These are phyloP conservation scores for Melanophora roralis DNA, from an alignment of 2,888 invertebrate genomes.

Conservation along the genomic window DNA sequence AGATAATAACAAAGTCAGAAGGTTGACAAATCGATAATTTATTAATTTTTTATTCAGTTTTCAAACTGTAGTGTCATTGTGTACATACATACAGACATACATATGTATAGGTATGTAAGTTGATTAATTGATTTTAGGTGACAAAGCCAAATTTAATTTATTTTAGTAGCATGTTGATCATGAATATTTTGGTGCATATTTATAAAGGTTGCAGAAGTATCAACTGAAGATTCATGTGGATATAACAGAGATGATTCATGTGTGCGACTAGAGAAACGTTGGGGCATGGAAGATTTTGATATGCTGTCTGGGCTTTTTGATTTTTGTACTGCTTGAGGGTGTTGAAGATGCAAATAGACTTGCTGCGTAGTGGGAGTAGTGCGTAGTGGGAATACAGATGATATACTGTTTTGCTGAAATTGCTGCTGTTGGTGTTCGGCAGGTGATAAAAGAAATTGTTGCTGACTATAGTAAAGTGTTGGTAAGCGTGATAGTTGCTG, in stretches of 20 bases:
- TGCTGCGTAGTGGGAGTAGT: slow-evolving; percentile 9
- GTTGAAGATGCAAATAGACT: slow-evolving; percentile 41
- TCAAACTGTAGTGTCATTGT: not conserved
- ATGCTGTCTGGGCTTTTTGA: not conserved
- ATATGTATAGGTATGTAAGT: not conserved
- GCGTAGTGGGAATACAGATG: not conserved
- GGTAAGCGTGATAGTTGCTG: slow-evolving; percentile 24
- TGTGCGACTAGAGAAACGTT: not conserved
- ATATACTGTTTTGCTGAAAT: slow-evolving; percentile 8
- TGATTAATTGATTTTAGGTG: not conserved
- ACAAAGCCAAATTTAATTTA: slow-evolving; percentile 14
- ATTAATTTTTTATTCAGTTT: not conserved
- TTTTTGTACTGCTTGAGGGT: slow-evolving; percentile 42
- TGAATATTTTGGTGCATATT: not conserved
- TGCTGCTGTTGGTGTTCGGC: slow-evolving; percentile 26
- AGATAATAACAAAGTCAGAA: no score
- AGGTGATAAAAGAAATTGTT: slow-evolving; percentile 30
- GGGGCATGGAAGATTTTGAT: not conserved
- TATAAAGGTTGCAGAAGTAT: not conserved
- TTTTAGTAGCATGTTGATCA: not conserved
- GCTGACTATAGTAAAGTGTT: slow-evolving; percentile 33
- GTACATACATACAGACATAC: not conserved
- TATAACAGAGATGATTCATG: not conserved
- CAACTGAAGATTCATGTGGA: slow-evolving; percentile 6
- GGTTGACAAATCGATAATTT: no score